Percentiles rank a stretch among this genome's conserved stretches.
phyloP scores from a whole-genome alignment of 1,140 invertebrate genomes.

The Ceratosolen solmsi region DNA sequence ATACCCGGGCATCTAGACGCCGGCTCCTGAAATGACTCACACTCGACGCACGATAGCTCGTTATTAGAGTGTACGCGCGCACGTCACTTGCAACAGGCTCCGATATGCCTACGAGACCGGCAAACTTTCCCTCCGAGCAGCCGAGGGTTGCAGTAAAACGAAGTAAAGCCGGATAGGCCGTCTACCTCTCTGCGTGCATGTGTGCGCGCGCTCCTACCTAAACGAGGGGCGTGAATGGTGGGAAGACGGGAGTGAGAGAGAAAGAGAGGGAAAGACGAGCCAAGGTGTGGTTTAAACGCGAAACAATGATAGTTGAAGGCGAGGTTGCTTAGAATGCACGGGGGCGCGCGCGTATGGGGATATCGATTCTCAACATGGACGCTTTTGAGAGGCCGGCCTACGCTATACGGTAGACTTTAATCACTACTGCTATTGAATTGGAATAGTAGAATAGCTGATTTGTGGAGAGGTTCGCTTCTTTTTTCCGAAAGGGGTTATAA shows the following conservation, averaged over 20 bases:
- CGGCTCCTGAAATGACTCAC: neutral
- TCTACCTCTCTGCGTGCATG: neutral
- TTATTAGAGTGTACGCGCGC: neutral
- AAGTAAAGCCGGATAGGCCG: neutral
- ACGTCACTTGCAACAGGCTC: conserved; percentile 21
- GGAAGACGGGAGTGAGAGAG: neutral
- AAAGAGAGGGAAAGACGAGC: neutral
- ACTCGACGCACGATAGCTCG: too few relatives aligned
- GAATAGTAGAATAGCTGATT: too few relatives aligned
- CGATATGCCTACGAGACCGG: neutral
- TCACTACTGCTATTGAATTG: too few relatives aligned
- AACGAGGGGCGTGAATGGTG: neutral
- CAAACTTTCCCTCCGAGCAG: conserved; percentile 5
- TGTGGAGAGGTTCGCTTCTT: too few relatives aligned
- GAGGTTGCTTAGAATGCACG: neutral
- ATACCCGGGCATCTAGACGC: neutral
- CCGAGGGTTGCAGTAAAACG: neutral
- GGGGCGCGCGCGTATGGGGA: conserved; percentile 4
- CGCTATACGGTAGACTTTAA: neutral
- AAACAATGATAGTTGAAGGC: neutral
- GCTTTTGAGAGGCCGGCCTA: conserved; percentile 4
- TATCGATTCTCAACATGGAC: conserved; percentile 29
- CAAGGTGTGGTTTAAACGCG: conserved; percentile 28
- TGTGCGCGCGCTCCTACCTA: neutral
- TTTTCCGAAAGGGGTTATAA: too few relatives aligned